Conservation (phyloP, 2,888 invertebrate species). For the Philhelius pedissequus region DNA sequence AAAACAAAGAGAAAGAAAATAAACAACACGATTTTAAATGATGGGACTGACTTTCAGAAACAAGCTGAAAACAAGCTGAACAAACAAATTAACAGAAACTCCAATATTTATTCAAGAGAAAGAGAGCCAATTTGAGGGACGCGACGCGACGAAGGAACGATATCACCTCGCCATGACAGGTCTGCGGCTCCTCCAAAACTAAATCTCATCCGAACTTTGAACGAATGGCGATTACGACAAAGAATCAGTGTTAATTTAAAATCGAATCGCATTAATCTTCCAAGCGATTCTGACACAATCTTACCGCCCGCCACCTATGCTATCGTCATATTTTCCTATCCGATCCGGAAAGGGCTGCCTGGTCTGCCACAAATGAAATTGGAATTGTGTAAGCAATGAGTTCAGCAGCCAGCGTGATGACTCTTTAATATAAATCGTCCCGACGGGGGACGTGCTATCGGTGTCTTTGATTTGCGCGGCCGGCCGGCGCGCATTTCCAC, state of each 20-base stretch:
- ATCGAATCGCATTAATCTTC: slow-evolving; percentile 67
- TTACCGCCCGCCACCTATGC: not conserved
- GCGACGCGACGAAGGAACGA: slow-evolving; percentile 15
- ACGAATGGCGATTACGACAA: slow-evolving; percentile 22
- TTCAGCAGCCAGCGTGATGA: slow-evolving; percentile 67
- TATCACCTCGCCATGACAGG: slow-evolving; percentile 55
- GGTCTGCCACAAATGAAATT: slow-evolving; percentile 54
- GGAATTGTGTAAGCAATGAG: slow-evolving; percentile 55
- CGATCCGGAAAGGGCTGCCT: slow-evolving; percentile 36
- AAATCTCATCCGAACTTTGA: not conserved
- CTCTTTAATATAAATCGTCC: slow-evolving; percentile 68
- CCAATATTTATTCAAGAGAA: slow-evolving; percentile 64
- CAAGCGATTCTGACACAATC: slow-evolving; percentile 46
- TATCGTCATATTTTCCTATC: not conserved
- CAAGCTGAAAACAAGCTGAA: slow-evolving; percentile 34
- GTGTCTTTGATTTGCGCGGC: slow-evolving; percentile 54
- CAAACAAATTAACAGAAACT: slow-evolving; percentile 66
- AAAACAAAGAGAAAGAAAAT: not conserved
- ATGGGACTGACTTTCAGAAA: not conserved
- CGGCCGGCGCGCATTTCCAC: slow-evolving; percentile 21
- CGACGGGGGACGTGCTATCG: slow-evolving; percentile 56
- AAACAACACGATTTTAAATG: slow-evolving; percentile 15
- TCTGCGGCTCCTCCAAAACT: not conserved
- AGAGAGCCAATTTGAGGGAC: slow-evolving; percentile 61
- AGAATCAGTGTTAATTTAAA: slow-evolving; percentile 65